Base-by-base conservation (phyloP, 2,888 invertebrate genomes). In the Sicus ferrugineus region DNA sequence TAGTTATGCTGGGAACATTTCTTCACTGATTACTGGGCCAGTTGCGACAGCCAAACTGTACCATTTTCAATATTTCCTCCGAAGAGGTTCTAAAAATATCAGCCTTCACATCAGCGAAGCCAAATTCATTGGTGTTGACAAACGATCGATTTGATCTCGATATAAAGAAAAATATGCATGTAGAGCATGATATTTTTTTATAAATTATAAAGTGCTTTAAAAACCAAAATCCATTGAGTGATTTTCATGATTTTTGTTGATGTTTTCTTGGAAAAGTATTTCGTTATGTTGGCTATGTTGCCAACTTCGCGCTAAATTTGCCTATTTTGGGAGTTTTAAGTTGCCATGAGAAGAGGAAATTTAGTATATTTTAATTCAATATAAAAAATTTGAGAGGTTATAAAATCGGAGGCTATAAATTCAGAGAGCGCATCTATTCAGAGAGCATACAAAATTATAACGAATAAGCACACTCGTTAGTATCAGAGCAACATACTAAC, bases 91-190 rank as follows among this genome's bases (percentile, higher is more conserved):
- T 9, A 14, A 38, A 14, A 38, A 14, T 9, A 38, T 9, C 38
- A 14, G 38, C 38, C 9, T 38, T 7, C 38, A 38, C 14, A 2
- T 6, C 11, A 52, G 11, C 11, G 30, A 11, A 28, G 11, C 28
- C 3, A 19, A 30, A 64, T 23, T 50, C 7, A 30, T 54, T 68
- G 61, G 68, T 68, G 68, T 38, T 68, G 68, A 68, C 68, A 62
- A 26, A 54, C 28, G 28, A 19, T 66, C 66, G 66, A 50, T 21
- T 23, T 2, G 19, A 28, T 21, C 7, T 54, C 16, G 5, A 19
- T 26, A 4, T 16, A 42, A n/a, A 42, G n/a, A 23, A 30, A 30
- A n/a, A 9, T 46, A 19, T 23, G 42, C 46, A 16, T 62, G 28
- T 28, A 16, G 46, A n/a, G 28, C 26, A 28, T 46, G 16, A 46